These are phyloP conservation scores for Temnothorax unifasciatus DNA, from an alignment of 2,888 invertebrate genomes.

Conservation along the genomic window DNA sequence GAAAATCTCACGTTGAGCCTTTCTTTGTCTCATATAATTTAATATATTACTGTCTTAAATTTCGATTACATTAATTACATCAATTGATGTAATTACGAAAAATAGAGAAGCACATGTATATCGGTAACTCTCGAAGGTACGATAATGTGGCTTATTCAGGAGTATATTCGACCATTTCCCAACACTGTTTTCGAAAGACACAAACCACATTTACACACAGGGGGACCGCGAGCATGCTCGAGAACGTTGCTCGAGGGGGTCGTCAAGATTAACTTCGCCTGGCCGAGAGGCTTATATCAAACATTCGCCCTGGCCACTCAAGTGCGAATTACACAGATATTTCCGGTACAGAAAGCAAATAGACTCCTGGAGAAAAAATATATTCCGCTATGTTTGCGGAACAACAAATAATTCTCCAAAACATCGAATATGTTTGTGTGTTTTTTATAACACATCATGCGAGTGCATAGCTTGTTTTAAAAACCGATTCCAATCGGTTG, in stretches of 20 bases:
- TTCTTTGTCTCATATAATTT: not conserved
- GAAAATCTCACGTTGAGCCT: not conserved
- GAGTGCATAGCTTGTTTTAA: no score
- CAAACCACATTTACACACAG: slow-evolving; percentile 59
- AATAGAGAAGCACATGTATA: not conserved
- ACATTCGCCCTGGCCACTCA: slow-evolving; percentile 47
- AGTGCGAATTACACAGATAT: slow-evolving; percentile 44
- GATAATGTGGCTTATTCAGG: slow-evolving; percentile 23
- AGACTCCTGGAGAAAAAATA: not conserved
- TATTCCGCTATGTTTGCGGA: not conserved
- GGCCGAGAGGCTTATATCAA: slow-evolving; percentile 61
- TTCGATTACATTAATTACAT: not conserved
- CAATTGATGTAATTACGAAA: not conserved
- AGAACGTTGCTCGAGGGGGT: slow-evolving; percentile 57
- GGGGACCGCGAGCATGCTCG: slow-evolving; percentile 45
- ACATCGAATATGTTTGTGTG: no score
- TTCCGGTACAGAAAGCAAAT: slow-evolving; percentile 13
- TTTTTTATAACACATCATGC: no score
- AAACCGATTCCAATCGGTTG: no score
- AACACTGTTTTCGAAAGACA: slow-evolving; percentile 58
- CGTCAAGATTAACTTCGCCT: slow-evolving; percentile 50
- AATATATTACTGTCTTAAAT: not conserved
- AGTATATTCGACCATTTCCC: slow-evolving; percentile 53
- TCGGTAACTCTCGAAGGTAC: slow-evolving; percentile 2
- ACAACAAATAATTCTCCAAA: slow-evolving; percentile 9